phyloP scores from a whole-genome alignment of 2,888 invertebrate genomes.

The Lepidocyrtinus sp. region DNA sequence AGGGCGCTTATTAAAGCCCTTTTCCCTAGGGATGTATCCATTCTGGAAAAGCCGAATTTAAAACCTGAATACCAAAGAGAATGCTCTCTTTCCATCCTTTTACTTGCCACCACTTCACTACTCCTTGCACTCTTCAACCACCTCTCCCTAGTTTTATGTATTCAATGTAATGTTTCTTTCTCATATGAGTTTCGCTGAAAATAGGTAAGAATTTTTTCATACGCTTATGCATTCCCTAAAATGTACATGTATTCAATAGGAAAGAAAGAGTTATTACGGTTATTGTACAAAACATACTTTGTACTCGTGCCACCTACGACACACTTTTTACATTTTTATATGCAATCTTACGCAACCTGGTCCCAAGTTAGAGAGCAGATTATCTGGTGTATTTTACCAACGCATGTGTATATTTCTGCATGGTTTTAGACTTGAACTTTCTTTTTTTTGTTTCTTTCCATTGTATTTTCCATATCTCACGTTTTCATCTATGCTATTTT shows the following conservation, averaged over 20 bases:
- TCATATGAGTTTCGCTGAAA: background rate
- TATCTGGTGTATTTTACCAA: background rate
- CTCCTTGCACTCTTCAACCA: constrained; percentile 27
- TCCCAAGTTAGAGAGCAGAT: too few relatives aligned
- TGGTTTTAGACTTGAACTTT: background rate
- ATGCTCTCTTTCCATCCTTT: constrained; percentile 58
- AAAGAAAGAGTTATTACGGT: constrained; percentile 7
- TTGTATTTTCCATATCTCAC: background rate
- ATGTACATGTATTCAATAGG: background rate
- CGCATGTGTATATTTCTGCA: background rate
- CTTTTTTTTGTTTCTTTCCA: constrained; percentile 6
- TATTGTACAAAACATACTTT: background rate
- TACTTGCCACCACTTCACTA: constrained; percentile 29
- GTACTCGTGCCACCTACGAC: background rate
- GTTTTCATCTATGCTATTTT: constrained; percentile 14
- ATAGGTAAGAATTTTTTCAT: background rate
- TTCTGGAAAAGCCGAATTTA: constrained; percentile 70
- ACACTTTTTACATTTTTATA: constrained; percentile 1
- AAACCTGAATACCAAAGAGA: constrained; percentile 70
- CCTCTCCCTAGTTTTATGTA: constrained; percentile 26
- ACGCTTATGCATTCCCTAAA: background rate
- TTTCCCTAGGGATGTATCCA: constrained; percentile 70
- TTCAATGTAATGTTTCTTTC: background rate
- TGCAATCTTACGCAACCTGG: constrained; percentile 1
- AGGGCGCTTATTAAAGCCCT: constrained; percentile 70